Evolutionary conservation across 2,888 invertebrate species (phyloP), one percentile per base, ranked within the genome.

Genomic region (Himalopsyche kuldschensis): DNA sequence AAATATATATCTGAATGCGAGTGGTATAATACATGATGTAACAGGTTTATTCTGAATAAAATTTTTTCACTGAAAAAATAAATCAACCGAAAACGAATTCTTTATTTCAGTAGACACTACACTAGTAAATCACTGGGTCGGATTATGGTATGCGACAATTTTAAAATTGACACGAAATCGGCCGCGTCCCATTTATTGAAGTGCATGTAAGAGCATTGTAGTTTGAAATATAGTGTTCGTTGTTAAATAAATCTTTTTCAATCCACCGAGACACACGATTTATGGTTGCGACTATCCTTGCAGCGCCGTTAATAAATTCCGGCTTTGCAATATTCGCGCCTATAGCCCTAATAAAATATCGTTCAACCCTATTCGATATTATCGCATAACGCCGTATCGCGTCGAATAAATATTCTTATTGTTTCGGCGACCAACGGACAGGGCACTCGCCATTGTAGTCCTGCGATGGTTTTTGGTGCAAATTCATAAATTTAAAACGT

Each of bases 291-390:
- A 81, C 81, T 30, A 79, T 81, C 80, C 79, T 83, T 83, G 82
- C 79, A 69, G 79, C 78, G 79, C 47, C 76, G 85, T 82, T 85
- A 79, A 85, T 85, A 85, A 85, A 85, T 85, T 79, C 75, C 63
- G 35, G 48, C 75, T 78, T 80, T 79, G 81, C 85, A 85, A 85
- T 85, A 82, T 83, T 83, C 78, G 83, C 77, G 83, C 83, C 85
- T 80, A 83, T 69, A 69, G 75, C 83, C 82, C 76, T 63, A 82
- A 83, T 85, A 85, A 83, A 81, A 41, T 82, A 80, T 80, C 41
- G 82, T 75, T 46, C 20, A 32, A 32, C 78, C 27, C 27, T 20
- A 55, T 24, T 20, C 77, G 82, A 84, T 84, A 84, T 41, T 83
- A 84, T 80, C 80, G 79, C 81, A 27, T 35, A 27, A 47, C 75